These are phyloP conservation scores for Chlamydotis undulata DNA, from an alignment of 2,113 vertebrate species.

Conservation along the genomic window DNA sequence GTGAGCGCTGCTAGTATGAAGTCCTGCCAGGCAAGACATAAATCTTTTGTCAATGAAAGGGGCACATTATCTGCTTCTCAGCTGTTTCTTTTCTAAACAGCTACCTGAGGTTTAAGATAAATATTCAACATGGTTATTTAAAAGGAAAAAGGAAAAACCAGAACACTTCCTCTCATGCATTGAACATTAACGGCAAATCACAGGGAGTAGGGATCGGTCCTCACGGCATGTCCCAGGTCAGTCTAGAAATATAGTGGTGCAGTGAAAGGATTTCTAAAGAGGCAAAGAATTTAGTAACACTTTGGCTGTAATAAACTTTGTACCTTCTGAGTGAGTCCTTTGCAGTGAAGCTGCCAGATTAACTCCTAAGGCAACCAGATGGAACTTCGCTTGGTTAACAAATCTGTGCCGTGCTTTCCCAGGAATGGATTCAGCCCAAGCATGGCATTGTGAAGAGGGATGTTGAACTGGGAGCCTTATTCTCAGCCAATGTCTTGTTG, in stretches of 20 bases:
- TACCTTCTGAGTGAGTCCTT: background rate
- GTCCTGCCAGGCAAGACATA: background rate
- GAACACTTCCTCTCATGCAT: background rate
- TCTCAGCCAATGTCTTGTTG: background rate
- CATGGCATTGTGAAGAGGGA: background rate
- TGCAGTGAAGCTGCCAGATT: background rate
- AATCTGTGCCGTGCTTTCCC: background rate
- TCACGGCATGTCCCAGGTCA: background rate
- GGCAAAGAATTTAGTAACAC: background rate
- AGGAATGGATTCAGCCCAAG: background rate
- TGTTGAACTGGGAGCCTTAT: background rate
- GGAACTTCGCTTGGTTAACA: background rate
- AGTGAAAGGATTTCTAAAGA: background rate
- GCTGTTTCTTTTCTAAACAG: slow-evolving; percentile 27
- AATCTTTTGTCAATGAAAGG: slow-evolving; percentile 42
- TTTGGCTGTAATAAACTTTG: background rate
- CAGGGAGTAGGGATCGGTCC: background rate
- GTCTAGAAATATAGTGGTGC: background rate
- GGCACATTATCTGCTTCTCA: background rate
- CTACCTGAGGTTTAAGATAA: slow-evolving; percentile 5
- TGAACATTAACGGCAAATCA: background rate
- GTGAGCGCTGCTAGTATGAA: background rate
- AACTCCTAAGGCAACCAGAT: background rate
- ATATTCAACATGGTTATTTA: slow-evolving; percentile 2
- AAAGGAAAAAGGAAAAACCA: background rate